Base-by-base conservation (phyloP, 2,113 vertebrate genomes). In the Clarias gariepinus region DNA sequence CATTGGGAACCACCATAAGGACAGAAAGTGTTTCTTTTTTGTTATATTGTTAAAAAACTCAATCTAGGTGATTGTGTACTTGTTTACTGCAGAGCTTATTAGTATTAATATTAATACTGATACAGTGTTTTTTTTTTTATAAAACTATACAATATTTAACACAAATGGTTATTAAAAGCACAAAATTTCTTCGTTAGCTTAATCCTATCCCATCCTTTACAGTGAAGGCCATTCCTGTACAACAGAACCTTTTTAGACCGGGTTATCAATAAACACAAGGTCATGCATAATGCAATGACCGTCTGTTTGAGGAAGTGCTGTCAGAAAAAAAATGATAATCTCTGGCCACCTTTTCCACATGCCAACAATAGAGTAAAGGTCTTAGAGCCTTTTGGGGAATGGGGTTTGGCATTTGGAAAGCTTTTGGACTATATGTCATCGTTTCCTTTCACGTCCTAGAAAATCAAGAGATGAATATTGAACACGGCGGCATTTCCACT, bases 301-400 rank as follows among this genome's bases (percentile, higher is more conserved):
- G 12, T 69, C 74, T 86, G 53, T 80, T 68, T 86, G 53, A 60
- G 85, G 63, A 69, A 57, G 53, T 47, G 64, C 85, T 69, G 85
- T 86, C 85, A 86, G 66, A 33, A 71, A 68, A 68, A 47, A 58
- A 74, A 52, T 66, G 33, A 80, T 71, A 57, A 86, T 86, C 85
- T 68, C 61, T 80, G 73, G n/a, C 85, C 64, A 68, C 33, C 55
- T 86, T 79, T 86, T 81, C 53, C 78, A 81, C 66, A 71, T 36
- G 66, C 55, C 85, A 73, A 86, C 85, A 81, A 86, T 86, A 61
- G 52, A 81, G 30, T 81, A 86, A 86, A 86, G 85, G 85, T 86
- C 85, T 81, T 30, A 5, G 78, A 15, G 77, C 41, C 64, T 79
- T 11, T 60, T 33, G 66, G 85, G 85, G 78, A 81, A 81, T 68